Evolutionary conservation across 2,797 vertebrate species (phyloP).

Genomic region (Molossus alvarezi): DNA sequence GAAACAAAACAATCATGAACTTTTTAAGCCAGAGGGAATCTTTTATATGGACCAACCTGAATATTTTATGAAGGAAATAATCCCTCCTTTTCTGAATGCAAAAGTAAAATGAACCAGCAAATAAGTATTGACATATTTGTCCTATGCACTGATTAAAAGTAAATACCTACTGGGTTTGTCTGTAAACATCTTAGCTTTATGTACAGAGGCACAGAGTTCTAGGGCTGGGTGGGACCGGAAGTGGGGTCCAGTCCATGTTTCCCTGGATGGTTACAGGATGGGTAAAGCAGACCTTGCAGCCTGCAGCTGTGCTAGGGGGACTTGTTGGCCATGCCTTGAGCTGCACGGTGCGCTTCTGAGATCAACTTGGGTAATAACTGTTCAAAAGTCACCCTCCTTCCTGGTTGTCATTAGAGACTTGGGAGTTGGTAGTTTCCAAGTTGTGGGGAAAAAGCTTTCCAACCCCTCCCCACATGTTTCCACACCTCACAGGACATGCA

Average conservation of each 20-base stretch:
- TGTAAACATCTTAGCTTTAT: background rate
- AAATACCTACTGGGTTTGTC: background rate
- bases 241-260: background rate
- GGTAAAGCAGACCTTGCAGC: background rate
- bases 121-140: background rate
- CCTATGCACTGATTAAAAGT: background rate
- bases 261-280: background rate
- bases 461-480: background rate
- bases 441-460: background rate
- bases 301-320: background rate
- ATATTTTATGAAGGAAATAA: slow-evolving; percentile 47
- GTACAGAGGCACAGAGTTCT: background rate
- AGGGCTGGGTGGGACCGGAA: background rate
- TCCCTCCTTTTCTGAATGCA: slow-evolving; percentile 27
- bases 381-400: slow-evolving; percentile 2
- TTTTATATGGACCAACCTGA: background rate
- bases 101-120: slow-evolving; percentile 2
- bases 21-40: slow-evolving; percentile 29
- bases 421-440: background rate
- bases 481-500: background rate
- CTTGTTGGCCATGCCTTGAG: background rate
- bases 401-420: background rate
- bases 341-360: background rate
- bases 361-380: background rate
- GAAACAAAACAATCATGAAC: background rate